phyloP scores from a whole-genome alignment of 2,888 invertebrate species.

The Drosophila neotestacea region DNA sequence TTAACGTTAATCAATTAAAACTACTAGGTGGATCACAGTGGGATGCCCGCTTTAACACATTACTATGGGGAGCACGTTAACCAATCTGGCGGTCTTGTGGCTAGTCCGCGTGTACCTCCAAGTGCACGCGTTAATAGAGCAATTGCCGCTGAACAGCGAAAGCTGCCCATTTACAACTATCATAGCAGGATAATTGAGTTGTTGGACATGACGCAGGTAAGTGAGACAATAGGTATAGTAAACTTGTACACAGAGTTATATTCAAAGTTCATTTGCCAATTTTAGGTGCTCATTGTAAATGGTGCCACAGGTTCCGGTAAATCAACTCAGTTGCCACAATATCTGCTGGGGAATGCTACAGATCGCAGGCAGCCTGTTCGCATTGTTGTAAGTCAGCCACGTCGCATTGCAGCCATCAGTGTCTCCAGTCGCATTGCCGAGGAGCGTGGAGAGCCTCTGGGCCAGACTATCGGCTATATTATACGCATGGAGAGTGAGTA shows the following conservation, averaged over 20 bases:
- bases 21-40: background rate
- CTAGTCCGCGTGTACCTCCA: constrained; percentile 69
- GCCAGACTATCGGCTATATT: constrained; percentile 93
- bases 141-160: constrained; percentile 59
- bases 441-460: constrained; percentile 90
- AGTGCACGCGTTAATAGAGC: constrained; percentile 34
- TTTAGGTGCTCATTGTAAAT: constrained; percentile 90
- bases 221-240: constrained; percentile 8
- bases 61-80: background rate
- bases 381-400: constrained; percentile 97
- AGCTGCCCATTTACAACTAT: constrained; percentile 74
- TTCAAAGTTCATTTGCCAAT: background rate
- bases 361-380: constrained; percentile 89
- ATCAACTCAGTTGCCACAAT: constrained; percentile 98
- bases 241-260: background rate
- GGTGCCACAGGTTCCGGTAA: constrained; percentile 97
- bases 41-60: background rate
- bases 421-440: constrained; percentile 93
- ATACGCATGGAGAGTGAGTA: constrained; percentile 92
- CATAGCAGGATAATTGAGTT: constrained; percentile 60
- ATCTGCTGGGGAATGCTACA: constrained; percentile 91
- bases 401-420: constrained; percentile 95
- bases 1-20: too few species aligned
- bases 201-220: constrained; percentile 70
- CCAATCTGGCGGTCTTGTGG: constrained; percentile 39